Percentiles rank a stretch among this genome's conserved stretches.
Conservation (phyloP, 2,888 invertebrate genomes). For the Pharmacophagus antenor region DNA sequence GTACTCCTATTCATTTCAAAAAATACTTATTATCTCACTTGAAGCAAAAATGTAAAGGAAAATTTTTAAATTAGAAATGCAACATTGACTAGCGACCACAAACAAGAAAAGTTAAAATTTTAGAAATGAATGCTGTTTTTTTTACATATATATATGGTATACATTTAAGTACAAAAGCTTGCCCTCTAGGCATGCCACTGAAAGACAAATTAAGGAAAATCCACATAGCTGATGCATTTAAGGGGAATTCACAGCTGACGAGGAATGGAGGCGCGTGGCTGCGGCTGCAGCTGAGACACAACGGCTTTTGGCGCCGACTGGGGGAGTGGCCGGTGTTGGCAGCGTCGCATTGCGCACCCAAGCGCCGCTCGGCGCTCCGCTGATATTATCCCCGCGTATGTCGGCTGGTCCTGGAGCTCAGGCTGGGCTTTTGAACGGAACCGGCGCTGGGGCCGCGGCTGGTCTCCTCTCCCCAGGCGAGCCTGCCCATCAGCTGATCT, state of each 20-base stretch:
- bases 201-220: too few species aligned
- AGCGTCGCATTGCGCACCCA: constrained; percentile 84
- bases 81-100: too few species aligned
- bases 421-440: constrained; percentile 82
- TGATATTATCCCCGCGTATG: constrained; percentile 95
- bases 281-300: constrained; percentile 91
- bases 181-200: too few species aligned
- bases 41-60: too few species aligned
- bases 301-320: constrained; percentile 83
- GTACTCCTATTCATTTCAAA: too few species aligned
- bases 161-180: too few species aligned
- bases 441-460: constrained; percentile 62
- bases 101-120: too few species aligned
- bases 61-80: too few species aligned
- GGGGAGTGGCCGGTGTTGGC: constrained; percentile 72
- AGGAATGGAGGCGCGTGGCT: constrained; percentile 92
- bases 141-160: too few species aligned
- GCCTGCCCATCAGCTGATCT: constrained; percentile 91
- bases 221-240: constrained; percentile 62
- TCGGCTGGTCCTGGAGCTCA: constrained; percentile 90
- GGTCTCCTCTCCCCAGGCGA: constrained; percentile 80
- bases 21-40: too few species aligned
- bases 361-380: constrained; percentile 93
- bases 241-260: constrained; percentile 85
- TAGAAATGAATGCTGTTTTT: too few species aligned